phyloP scores from a whole-genome alignment of 2,113 vertebrate genomes.

The Alethe diademata region DNA sequence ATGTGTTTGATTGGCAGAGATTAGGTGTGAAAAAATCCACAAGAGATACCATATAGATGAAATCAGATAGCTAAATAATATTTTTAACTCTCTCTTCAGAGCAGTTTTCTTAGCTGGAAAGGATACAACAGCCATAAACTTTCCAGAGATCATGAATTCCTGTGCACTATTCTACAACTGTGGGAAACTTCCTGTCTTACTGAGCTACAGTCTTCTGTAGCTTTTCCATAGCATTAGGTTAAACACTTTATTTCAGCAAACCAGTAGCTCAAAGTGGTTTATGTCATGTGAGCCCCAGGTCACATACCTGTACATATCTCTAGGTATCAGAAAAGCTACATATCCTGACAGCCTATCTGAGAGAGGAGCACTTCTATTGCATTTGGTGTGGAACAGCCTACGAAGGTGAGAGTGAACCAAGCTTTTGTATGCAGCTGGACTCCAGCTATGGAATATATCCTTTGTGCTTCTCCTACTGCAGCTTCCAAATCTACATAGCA shows the following conservation, averaged over 20 bases:
- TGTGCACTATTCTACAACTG: background rate
- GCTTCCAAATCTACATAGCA: background rate
- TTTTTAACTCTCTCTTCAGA: background rate
- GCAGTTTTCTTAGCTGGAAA: background rate
- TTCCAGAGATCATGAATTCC: background rate
- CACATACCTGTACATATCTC: background rate
- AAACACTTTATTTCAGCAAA: background rate
- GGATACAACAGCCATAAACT: background rate
- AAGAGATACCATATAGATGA: background rate
- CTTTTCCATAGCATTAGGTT: background rate
- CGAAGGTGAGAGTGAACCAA: conserved; percentile 78
- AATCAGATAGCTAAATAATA: background rate
- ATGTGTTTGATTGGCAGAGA: background rate
- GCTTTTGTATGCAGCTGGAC: background rate
- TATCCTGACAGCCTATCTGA: conserved; percentile 88
- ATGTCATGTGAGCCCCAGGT: background rate
- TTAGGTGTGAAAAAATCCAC: background rate
- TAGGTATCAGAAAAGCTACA: conserved; percentile 88
- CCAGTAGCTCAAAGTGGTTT: background rate
- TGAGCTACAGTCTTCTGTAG: background rate
- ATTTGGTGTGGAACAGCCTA: conserved; percentile 96
- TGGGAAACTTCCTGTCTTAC: background rate
- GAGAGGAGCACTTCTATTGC: conserved; percentile 89
- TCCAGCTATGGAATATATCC: background rate
- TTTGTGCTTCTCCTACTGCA: background rate